Evolutionary conservation across 2,888 invertebrate genomes (phyloP), one percentile per base, ranked within the genome.

Genomic region (Phrixothrix hirtus): DNA sequence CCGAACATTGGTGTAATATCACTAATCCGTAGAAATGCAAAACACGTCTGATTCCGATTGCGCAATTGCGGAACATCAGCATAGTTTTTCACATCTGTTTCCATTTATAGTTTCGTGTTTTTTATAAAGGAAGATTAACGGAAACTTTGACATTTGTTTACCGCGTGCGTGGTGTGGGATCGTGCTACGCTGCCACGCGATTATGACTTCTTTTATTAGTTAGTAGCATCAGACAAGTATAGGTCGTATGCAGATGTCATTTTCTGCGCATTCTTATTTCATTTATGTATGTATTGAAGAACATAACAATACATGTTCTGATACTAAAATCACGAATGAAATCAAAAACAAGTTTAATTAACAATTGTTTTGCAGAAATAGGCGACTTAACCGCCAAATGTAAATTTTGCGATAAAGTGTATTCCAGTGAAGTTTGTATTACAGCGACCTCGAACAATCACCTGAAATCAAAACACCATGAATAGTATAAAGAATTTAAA

Each of bases 381-480:
- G 11, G 21, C 36, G 10, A 36, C 10, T 17, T 10, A 11, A 36
- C 5, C 11, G 21, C 21, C 5, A 36, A 21, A 50, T 55, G 57
- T 32, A 45, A 54, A 46, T 21, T 55, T 9, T 57, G 54, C 50
- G 50, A 55, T 13, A 60, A 62, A 58, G 36, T 50, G 36, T 61
- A 63, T 36, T 63, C 61, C 37, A 54, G 58, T 53, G 62, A 60
- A 52, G 63, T 59, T 12, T 55, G 60, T 44, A 62, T 59, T 16
- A 61, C 63, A 30, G 55, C 60, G 10, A 44, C 62, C 32, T 57
- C 58, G 32, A 60, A 61, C 43, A 51, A 56, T 49, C 60, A 62
- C 58, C 50, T 63, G 13, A 60, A 62, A 58, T 15, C 64, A 32
- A 55, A 62, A 26, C 62, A 64, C 45, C 57, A 48, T 49, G 52